Evolutionary conservation across 2,797 vertebrate genomes (phyloP), one percentile per base, ranked within the genome.

Genomic region (Pseudopleuronectes americanus): DNA sequence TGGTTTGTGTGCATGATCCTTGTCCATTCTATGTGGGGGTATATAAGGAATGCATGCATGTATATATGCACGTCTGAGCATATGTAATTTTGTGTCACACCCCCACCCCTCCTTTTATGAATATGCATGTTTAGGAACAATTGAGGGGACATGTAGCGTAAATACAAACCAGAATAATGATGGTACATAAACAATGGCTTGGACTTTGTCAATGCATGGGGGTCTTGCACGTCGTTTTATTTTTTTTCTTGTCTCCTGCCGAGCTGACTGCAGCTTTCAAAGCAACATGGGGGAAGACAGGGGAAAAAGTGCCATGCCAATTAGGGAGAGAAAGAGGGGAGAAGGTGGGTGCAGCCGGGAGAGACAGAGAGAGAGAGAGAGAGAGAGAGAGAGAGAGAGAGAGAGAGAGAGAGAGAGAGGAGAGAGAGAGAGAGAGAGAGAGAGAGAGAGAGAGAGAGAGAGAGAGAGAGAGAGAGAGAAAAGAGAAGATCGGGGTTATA

Each of bases 211-310:
- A 65, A 59, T 85, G 68, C 48, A 33, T 63, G 70, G 55, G 41
- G 60, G 64, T 2, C 57, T 67, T 48, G 63, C 83, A 71, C 81
- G 89, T 87, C 21, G 43, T 45, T 45, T 45, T 45, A 45, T 45
- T 19, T 45, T 45, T 45, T 45, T 71, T 80, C 76, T 76, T 47
- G 55, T 71, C 76, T 79, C 88, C 88, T 81, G 77, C 90, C 92
- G 90, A 45, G 87, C 60, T 81, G 72, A 89, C 87, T 88, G 74
- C 71, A 80, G 84, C 83, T 85, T 92, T 90, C 84, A 91, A 89
- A 88, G 87, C 74, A 85, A 86, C 80, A 85, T 68, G 82, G 84
- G 81, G 80, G 87, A 92, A 90, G 88, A 93, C 89, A 81, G 71
- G 68, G 31, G 74, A 57, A 14, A 85, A 79, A 81, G 83, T 87